Conservation (phyloP, 2,113 vertebrate genomes). For the Crotalus helleri region DNA sequence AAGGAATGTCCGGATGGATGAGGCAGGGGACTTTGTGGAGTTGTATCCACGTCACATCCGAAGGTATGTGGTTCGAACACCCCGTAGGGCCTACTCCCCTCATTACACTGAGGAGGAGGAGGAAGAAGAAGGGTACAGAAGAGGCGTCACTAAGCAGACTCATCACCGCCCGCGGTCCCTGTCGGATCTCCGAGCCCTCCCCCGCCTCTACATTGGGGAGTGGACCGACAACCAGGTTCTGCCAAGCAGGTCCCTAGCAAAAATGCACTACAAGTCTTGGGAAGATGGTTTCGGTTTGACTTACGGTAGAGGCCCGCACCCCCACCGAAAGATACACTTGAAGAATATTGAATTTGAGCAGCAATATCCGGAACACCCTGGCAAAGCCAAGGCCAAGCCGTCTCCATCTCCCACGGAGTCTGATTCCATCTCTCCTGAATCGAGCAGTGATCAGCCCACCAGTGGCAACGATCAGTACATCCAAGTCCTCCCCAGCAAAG, state of each 20-base stretch:
- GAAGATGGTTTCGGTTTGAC: constrained; percentile 61
- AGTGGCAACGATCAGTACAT: constrained; percentile 87
- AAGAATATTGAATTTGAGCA: constrained; percentile 57
- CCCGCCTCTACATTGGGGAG: constrained; percentile 79
- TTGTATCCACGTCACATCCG: constrained; percentile 74
- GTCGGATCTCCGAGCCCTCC: constrained; percentile 74
- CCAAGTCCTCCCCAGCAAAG: constrained; percentile 81
- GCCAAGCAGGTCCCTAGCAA: constrained; percentile 52
- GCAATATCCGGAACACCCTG: constrained; percentile 59
- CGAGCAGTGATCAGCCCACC: constrained; percentile 89
- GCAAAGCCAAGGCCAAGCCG: constrained; percentile 74
- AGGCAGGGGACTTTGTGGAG: constrained; percentile 71
- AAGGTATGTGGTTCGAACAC: constrained; percentile 60
- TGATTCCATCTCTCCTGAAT: constrained; percentile 81
- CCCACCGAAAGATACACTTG: constrained; percentile 62
- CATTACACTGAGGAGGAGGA: constrained; percentile 79
- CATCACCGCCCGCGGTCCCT: constrained; percentile 71
- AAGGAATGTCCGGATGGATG: constrained; percentile 75
- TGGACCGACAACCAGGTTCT: constrained; percentile 58
- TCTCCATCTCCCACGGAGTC: constrained; percentile 81
- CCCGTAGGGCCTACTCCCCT: constrained; percentile 67
- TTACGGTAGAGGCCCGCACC: constrained; percentile 47
- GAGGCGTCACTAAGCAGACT: constrained; percentile 50
- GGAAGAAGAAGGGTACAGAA: constrained; percentile 58
- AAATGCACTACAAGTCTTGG: constrained; percentile 61